Evolutionary conservation across 2,888 invertebrate genomes (phyloP).

Genomic region (Eupithecia subfuscata): DNA sequence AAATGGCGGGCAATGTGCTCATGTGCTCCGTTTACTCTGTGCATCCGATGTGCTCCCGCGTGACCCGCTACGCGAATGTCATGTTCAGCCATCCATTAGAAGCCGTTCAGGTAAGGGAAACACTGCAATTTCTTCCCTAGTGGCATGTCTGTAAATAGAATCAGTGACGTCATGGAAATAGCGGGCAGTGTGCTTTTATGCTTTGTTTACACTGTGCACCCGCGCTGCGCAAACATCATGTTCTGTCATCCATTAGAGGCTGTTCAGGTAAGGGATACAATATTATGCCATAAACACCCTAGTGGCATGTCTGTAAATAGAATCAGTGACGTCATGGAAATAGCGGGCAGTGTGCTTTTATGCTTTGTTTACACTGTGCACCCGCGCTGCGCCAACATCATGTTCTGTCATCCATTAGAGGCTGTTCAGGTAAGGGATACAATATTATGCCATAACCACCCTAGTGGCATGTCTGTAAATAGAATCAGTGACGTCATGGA

Average conservation of each 20-base stretch:
- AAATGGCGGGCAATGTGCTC: conserved; percentile 67
- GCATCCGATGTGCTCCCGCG: no score
- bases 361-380: conserved; percentile 53
- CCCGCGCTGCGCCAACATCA: conserved; percentile 64
- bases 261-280: conserved; percentile 60
- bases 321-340: conserved; percentile 52
- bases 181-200: conserved; percentile 66
- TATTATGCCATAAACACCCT: no score
- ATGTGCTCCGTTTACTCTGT: conserved; percentile 53
- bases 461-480: background rate
- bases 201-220: conserved; percentile 46
- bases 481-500: conserved; percentile 52
- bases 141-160: background rate
- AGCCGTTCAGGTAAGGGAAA: conserved; percentile 66
- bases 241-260: conserved; percentile 75
- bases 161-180: conserved; percentile 57
- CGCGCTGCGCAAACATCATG: conserved; percentile 65
- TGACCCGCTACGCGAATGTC: conserved; percentile 59
- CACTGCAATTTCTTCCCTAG: no score
- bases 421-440: conserved; percentile 66
- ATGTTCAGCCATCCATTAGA: conserved; percentile 74
- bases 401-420: conserved; percentile 74
- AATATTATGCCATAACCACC: no score
- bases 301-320: background rate
- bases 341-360: conserved; percentile 66